These are phyloP conservation scores for Suillia variegata DNA, from an alignment of 2,888 invertebrate genomes.

Conservation along the genomic window DNA sequence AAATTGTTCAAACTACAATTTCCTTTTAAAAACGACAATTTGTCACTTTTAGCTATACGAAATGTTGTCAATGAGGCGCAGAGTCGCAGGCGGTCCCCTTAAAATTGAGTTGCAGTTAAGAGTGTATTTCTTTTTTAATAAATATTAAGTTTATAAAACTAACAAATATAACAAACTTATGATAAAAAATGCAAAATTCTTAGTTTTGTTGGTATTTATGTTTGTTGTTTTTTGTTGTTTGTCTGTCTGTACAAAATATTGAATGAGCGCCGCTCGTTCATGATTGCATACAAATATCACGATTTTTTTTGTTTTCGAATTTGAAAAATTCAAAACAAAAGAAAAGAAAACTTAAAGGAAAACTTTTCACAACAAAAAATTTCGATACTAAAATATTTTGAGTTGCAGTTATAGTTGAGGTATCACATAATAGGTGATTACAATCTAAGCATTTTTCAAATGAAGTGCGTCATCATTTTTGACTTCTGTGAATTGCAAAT, in stretches of 20 bases:
- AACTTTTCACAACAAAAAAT: too few species aligned
- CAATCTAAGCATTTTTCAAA: too few species aligned
- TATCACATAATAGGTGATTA: too few species aligned
- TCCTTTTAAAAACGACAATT: not conserved
- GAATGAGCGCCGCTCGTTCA: constrained; percentile 28
- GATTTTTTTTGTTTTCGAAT: constrained; percentile 15
- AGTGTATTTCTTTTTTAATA: too few species aligned
- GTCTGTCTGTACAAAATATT: constrained; percentile 19
- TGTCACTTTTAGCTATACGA: not conserved
- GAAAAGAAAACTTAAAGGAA: constrained; percentile 6
- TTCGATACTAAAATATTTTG: too few species aligned
- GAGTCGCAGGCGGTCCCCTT: not conserved
- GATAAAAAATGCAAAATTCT: constrained; percentile 59
- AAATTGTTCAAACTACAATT: too few species aligned
- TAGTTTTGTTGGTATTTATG: constrained; percentile 24
- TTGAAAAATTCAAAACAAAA: constrained; percentile 6
- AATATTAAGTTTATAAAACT: not conserved
- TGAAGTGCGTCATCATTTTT: too few species aligned
- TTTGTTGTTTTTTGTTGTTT: constrained; percentile 17
- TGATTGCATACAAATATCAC: constrained; percentile 29
- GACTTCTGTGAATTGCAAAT: too few species aligned
- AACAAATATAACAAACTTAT: constrained; percentile 34
- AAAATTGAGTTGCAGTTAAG: not conserved
- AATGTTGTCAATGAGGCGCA: not conserved
- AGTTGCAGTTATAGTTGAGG: too few species aligned